These are phyloP conservation scores for Linnaemya tessellans DNA, from an alignment of 2,888 invertebrate genomes.

Conservation along the genomic window DNA sequence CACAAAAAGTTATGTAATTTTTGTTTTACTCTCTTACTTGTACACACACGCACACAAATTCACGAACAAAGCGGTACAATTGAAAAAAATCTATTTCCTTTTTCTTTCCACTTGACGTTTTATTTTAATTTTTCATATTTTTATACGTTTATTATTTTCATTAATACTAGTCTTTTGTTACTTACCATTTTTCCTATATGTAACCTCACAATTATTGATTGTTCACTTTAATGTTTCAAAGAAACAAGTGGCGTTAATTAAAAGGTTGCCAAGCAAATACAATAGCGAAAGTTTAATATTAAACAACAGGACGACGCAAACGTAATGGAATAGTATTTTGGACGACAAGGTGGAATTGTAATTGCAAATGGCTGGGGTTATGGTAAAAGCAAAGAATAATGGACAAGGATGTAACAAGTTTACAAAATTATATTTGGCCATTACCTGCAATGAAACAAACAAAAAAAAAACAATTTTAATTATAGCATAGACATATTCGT, in stretches of 20 bases:
- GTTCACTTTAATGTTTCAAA: conserved; percentile 53
- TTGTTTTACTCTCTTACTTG: background rate
- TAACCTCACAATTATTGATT: conserved; percentile 66
- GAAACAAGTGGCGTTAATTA: conserved; percentile 57
- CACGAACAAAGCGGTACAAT: conserved; percentile 4
- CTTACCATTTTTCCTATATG: background rate
- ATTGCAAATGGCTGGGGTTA: background rate
- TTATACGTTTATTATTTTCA: conserved; percentile 33
- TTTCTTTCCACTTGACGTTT: conserved; percentile 30
- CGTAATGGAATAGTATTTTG: background rate
- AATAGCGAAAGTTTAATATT: background rate
- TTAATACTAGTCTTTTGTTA: conserved; percentile 21
- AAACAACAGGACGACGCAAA: background rate
- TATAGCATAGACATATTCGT: background rate
- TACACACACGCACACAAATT: background rate
- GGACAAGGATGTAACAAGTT: conserved; percentile 16
- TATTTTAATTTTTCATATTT: conserved; percentile 49
- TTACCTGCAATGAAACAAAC: conserved; percentile 9
- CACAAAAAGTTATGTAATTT: conserved; percentile 7
- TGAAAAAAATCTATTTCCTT: conserved; percentile 54
- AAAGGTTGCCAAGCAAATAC: conserved; percentile 18
- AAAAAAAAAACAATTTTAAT: background rate
- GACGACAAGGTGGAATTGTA: background rate
- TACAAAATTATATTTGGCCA: conserved; percentile 23
- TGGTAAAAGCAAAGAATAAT: conserved; percentile 5